A percentile compares a stretch with the other conserved stretches of the same genome.
Conservation (phyloP, 2,113 vertebrate genomes). For the Ursus arctos region DNA sequence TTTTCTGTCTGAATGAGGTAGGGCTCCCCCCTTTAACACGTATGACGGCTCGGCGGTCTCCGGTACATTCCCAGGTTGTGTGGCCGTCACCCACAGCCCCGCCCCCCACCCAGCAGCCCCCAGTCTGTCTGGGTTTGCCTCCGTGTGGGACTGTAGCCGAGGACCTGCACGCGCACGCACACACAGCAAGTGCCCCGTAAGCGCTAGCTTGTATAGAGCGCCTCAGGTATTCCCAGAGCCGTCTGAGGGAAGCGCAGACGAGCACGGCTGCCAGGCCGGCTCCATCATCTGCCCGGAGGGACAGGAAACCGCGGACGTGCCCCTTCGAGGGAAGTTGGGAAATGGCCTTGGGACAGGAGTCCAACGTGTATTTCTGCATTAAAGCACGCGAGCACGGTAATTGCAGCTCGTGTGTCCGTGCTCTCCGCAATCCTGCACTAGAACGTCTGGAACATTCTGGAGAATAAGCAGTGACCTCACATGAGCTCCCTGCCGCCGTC, state of each 20-base stretch:
- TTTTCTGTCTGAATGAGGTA: not conserved
- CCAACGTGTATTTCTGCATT: not conserved
- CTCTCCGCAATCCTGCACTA: not conserved
- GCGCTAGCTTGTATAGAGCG: not conserved
- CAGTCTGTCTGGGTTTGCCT: not conserved
- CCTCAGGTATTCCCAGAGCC: not conserved
- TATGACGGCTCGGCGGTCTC: not conserved
- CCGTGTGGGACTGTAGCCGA: not conserved
- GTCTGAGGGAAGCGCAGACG: not conserved
- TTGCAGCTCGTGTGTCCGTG: rapidly evolving
- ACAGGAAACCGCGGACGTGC: not conserved
- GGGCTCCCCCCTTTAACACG: not conserved
- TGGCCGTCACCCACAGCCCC: not conserved
- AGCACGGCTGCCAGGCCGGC: no score
- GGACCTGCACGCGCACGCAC: not conserved
- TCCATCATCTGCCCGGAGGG: not conserved
- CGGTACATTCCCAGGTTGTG: no score
- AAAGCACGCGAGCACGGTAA: not conserved
- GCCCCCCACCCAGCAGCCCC: not conserved
- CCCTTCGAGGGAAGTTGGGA: not conserved
- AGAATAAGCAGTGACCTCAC: not conserved
- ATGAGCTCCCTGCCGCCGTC: not conserved
- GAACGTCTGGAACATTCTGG: not conserved
- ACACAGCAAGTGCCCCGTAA: no score
- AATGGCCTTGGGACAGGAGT: not conserved